A percentile compares a stretch with the other conserved stretches of the same genome.
These are phyloP conservation scores for Nezara viridula DNA, from an alignment of 2,888 invertebrate genomes.

Conservation along the genomic window DNA sequence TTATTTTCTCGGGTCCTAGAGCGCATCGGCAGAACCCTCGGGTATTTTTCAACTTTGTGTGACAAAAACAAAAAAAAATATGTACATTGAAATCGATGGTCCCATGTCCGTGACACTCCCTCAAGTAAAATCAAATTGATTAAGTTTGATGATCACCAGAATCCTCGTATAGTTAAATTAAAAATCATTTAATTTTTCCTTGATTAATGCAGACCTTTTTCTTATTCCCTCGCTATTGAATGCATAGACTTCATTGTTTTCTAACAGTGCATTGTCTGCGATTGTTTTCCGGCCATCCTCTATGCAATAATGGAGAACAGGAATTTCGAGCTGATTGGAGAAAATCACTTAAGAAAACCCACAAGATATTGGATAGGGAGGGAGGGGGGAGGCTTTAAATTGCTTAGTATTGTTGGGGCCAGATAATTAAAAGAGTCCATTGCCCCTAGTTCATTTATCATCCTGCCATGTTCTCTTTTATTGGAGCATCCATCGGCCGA, in stretches of 20 bases:
- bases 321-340: neutral
- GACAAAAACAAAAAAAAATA: too few relatives aligned
- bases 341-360: neutral
- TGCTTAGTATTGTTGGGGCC: neutral
- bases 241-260: neutral
- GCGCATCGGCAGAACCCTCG: too few relatives aligned
- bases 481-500: neutral
- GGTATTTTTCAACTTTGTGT: too few relatives aligned
- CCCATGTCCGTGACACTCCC: too few relatives aligned
- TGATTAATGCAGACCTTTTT: neutral
- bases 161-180: too few relatives aligned
- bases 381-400: neutral
- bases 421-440: slow-evolving; percentile 4
- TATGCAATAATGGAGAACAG: neutral
- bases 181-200: neutral
- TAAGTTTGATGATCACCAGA: too few relatives aligned
- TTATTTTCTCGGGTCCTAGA: too few relatives aligned
- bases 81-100: too few relatives aligned
- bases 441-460: neutral
- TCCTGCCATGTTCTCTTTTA: slow-evolving; percentile 4
- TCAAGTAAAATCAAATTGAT: neutral
- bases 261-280: neutral
- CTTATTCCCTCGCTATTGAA: neutral
- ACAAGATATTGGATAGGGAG: neutral
- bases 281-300: neutral